A percentile compares a stretch with the other conserved stretches of the same genome.
Conservation (phyloP, 2,797 vertebrate genomes). For the Chiloscyllium punctatum region DNA sequence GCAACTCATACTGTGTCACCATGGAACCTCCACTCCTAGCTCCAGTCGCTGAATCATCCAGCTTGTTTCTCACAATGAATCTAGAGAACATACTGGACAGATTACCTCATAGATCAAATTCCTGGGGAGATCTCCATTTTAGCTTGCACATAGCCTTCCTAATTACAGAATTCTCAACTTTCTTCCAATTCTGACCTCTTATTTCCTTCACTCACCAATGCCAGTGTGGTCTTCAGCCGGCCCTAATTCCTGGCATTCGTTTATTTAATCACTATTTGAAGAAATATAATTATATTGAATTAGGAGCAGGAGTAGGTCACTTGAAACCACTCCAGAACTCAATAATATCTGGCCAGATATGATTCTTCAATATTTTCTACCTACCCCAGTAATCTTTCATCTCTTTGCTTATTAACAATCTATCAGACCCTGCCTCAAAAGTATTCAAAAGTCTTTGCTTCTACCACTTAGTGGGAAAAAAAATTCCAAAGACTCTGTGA, state of each 20-base stretch:
- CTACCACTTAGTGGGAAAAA: too few species aligned
- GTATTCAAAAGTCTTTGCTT: too few species aligned
- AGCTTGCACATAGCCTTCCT: neutral
- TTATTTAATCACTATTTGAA: neutral
- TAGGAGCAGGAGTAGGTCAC: too few species aligned
- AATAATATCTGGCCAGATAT: too few species aligned
- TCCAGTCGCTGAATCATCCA: neutral
- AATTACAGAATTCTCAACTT: neutral
- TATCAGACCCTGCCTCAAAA: too few species aligned
- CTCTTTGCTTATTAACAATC: too few species aligned
- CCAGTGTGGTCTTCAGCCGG: neutral
- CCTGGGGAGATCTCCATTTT: neutral
- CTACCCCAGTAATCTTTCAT: too few species aligned
- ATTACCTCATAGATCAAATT: neutral
- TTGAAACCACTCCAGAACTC: too few species aligned
- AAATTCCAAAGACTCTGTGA: too few species aligned
- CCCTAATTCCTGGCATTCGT: neutral
- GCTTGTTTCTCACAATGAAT: neutral
- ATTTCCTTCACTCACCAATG: neutral
- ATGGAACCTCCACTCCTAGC: neutral
- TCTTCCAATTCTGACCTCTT: neutral
- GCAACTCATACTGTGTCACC: slow-evolving; percentile 51
- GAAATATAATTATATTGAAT: too few species aligned
- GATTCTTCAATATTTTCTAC: too few species aligned
- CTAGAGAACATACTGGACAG: neutral